Evolutionary conservation across 2,888 invertebrate genomes (phyloP).

Genomic region (Labia minor): DNA sequence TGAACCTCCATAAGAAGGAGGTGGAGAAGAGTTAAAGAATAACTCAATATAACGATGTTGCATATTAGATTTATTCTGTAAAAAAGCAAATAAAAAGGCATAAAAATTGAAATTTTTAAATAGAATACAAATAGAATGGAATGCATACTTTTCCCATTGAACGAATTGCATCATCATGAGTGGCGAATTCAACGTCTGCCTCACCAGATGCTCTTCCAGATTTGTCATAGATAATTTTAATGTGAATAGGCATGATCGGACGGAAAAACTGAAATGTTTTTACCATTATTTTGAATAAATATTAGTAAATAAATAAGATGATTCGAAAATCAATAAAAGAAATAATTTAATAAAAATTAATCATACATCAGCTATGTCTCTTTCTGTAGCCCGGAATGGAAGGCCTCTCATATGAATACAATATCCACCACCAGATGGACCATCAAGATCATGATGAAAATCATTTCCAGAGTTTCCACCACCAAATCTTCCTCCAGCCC

Average conservation of each 20-base stretch:
- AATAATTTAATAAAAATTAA: constrained; percentile 5
- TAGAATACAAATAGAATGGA: constrained; percentile 15
- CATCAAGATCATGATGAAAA: constrained; percentile 26
- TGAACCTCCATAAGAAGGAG: constrained; percentile 30
- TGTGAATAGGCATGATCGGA: constrained; percentile 73
- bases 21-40: constrained; percentile 65
- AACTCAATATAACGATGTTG: constrained; percentile 89
- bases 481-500: constrained; percentile 26
- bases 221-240: constrained; percentile 73
- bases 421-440: constrained; percentile 39
- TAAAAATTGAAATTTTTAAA: constrained; percentile 13
- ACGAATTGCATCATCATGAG: constrained; percentile 79
- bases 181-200: constrained; percentile 85
- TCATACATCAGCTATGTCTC: constrained; percentile 70
- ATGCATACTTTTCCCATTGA: constrained; percentile 55
- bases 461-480: constrained; percentile 35
- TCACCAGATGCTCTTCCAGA: constrained; percentile 89
- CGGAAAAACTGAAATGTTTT: constrained; percentile 69
- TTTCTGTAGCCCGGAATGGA: constrained; percentile 73
- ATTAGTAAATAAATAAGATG: no score
- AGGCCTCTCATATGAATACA: constrained; percentile 69
- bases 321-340: not conserved
- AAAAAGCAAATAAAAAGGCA: constrained; percentile 25
- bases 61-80: constrained; percentile 74
- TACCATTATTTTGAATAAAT: not conserved